Evolutionary conservation across 2,888 invertebrate genomes (phyloP).

Genomic region (Brachypalpus laphriformis): DNA sequence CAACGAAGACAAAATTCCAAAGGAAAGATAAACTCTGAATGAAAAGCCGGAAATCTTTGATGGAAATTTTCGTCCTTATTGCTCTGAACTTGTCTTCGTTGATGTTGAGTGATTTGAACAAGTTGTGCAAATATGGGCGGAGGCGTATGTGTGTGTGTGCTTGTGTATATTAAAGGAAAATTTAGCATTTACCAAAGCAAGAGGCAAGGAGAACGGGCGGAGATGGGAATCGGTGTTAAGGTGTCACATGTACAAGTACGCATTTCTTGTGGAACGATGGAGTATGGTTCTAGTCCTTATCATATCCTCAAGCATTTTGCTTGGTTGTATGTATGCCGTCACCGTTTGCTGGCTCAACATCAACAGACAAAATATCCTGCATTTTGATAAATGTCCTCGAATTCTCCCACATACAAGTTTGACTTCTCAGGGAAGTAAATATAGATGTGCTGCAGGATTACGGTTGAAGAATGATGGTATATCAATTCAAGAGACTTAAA

Average conservation of each 20-base stretch:
- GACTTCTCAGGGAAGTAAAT: conserved; percentile 6
- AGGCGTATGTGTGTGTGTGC: neutral
- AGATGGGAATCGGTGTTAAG: neutral
- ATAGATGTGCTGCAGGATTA: conserved; percentile 34
- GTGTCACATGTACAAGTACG: conserved; percentile 20
- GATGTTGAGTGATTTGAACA: conserved; percentile 42
- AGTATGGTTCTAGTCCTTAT: neutral
- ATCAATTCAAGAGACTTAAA: conserved; percentile 43
- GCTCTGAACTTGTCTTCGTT: conserved; percentile 32
- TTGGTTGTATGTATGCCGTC: neutral
- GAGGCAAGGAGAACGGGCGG: too few relatives aligned
- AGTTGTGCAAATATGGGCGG: conserved; percentile 48
- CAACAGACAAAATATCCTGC: conserved; percentile 57
- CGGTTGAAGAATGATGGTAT: conserved; percentile 41
- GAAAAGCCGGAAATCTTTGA: conserved; percentile 50
- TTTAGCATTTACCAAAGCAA: conserved; percentile 33
- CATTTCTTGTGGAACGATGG: conserved; percentile 2
- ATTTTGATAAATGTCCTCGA: conserved; percentile 59
- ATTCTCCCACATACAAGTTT: conserved; percentile 28
- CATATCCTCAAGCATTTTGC: conserved; percentile 2
- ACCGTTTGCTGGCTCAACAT: conserved; percentile 42
- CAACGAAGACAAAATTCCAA: conserved; percentile 22
- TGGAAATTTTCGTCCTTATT: conserved; percentile 38
- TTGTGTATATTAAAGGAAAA: conserved; percentile 45
- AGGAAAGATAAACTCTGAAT: conserved; percentile 40